Conservation (phyloP, 2,888 invertebrate genomes). For the Lasioglossum malachurum region DNA sequence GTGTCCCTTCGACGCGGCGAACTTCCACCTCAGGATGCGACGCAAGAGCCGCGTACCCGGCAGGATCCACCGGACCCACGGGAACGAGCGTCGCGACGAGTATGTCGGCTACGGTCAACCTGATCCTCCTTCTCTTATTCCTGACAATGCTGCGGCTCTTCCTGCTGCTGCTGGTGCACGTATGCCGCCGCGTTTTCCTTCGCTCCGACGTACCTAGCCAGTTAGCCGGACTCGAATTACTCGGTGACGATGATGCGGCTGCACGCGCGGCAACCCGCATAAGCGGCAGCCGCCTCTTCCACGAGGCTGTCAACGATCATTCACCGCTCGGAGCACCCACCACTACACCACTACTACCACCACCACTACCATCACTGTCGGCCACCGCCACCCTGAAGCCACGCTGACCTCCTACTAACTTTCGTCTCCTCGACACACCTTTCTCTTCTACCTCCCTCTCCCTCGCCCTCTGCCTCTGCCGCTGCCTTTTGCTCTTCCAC, state of each 20-base stretch:
- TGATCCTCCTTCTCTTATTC: not conserved
- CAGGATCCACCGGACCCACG: conserved; percentile 31
- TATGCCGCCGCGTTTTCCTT: not conserved
- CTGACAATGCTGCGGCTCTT: not conserved
- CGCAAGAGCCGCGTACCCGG: conserved; percentile 59
- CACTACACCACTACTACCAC: conserved; percentile 67
- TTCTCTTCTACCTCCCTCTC: conserved; percentile 44
- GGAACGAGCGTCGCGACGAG: conserved; percentile 53
- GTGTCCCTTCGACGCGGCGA: conserved; percentile 70
- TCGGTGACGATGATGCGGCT: conserved; percentile 65
- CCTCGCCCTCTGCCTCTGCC: conserved; percentile 23
- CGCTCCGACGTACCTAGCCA: conserved; percentile 33
- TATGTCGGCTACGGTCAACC: conserved; percentile 19
- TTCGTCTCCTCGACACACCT: conserved; percentile 67
- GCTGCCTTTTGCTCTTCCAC: conserved; percentile 44
- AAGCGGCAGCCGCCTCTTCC: conserved; percentile 72
- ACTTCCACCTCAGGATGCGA: conserved; percentile 65
- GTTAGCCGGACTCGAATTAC: conserved; percentile 55
- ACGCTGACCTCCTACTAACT: conserved; percentile 73
- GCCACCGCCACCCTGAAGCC: conserved; percentile 70
- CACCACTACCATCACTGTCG: conserved; percentile 66
- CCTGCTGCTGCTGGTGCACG: not conserved
- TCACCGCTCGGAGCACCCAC: conserved; percentile 73
- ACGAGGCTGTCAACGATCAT: conserved; percentile 74
- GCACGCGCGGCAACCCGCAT: conserved; percentile 72